A percentile compares a stretch with the other conserved stretches of the same genome.
phyloP scores from a whole-genome alignment of 2,888 invertebrate species.

The Sarcophaga variegata region DNA sequence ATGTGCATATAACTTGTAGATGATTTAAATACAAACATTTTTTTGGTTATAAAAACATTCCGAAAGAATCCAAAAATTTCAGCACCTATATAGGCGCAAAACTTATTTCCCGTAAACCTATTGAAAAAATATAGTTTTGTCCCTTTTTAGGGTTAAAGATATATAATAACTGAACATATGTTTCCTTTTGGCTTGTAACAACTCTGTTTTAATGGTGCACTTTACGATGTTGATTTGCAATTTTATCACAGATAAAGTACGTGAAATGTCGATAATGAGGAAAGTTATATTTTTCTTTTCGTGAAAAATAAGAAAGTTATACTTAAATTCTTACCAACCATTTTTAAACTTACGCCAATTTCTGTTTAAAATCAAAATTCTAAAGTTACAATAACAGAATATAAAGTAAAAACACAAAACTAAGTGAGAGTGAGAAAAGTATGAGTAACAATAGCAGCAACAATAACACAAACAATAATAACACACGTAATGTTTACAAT shows the following conservation, averaged over 20 bases:
- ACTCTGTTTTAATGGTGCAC: constrained; percentile 30
- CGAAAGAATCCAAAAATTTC: too few relatives aligned
- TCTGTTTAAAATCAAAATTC: background rate
- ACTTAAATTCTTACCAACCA: too few relatives aligned
- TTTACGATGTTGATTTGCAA: constrained; percentile 28
- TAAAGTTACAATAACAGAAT: background rate
- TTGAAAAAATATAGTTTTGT: background rate
- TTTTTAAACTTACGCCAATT: too few relatives aligned
- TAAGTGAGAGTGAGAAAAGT: constrained; percentile 13
- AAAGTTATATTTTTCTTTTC: constrained; percentile 25
- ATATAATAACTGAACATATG: constrained; percentile 16
- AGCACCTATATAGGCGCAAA: too few relatives aligned
- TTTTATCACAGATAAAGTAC: constrained; percentile 32
- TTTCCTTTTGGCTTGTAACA: constrained; percentile 10
- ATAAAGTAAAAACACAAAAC: background rate
- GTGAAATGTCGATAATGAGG: constrained; percentile 54
- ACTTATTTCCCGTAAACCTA: too few relatives aligned
- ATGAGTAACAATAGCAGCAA: constrained; percentile 65
- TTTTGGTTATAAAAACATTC: too few relatives aligned
- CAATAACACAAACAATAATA: constrained; percentile 51
- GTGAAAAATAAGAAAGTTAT: background rate
- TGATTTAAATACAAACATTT: too few relatives aligned
- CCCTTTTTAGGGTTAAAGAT: background rate
- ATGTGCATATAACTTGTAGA: too few relatives aligned
- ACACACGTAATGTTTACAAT: constrained; percentile 55